Evolutionary conservation across 2,888 invertebrate genomes (phyloP), one percentile per base, ranked within the genome.

Genomic region (Dolichomitus sp.): DNA sequence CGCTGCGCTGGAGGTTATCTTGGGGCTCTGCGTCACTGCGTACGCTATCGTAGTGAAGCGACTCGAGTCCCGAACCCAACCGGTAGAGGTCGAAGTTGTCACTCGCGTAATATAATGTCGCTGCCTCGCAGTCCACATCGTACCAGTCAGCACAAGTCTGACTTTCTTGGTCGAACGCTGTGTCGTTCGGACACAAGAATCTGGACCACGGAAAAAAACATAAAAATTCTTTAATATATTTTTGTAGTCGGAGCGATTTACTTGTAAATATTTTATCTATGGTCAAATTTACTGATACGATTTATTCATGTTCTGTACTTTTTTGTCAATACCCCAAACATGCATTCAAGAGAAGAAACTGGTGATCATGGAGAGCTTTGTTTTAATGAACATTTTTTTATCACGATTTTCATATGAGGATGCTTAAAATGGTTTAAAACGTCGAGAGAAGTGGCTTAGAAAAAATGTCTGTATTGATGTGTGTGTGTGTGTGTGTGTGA

Each of bases 71-170:
- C 88, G 97, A 97, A 92, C 97, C 97, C 87, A 97, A 95, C 91
- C 96, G 96, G 95, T 97, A 97, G 90, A 98, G 95, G 95, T 98
- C 98, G 91, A 98, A 97, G 94, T 97, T 97, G 95, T 97, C 97
- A 93, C 97, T 97, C 87, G 96, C 95, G 91, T 96, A 96, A 94
- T 97, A 97, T 87, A 97, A 95, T 59, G 97, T 97, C 17, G 97
- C 96, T 45, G 97, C 97, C 89, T 96, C 96, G 92, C 98, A 98
- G 91, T 98, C 98, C 0, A 98, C 97, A 92, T 98, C 98, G 85
- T 97, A 97, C 97, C 98, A 98, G 90, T 98, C 97, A 63, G 98
- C 98, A 93, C 98, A 98, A 30, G 98, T 98, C 94, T 98, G 97
- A 79, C 97, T 97, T 93, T 98, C 98, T 93, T 98, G 98, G 94